Evolutionary conservation across 2,888 invertebrate species (phyloP).

Genomic region (Byasa hedistus): DNA sequence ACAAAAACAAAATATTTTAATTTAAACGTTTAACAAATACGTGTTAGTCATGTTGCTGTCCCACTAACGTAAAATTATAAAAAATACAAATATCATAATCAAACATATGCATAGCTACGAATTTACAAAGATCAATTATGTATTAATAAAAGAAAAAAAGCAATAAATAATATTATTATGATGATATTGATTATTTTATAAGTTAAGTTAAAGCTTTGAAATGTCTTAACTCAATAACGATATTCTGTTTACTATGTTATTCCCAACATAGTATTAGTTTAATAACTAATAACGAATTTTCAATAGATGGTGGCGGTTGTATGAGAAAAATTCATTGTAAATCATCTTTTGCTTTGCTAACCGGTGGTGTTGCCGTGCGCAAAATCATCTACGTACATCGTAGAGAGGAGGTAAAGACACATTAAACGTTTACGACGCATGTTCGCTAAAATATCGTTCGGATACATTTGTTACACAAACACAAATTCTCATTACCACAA

Average conservation of each 20-base stretch:
- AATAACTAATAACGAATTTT: slow-evolving; percentile 44
- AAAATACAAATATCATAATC: neutral
- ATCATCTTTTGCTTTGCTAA: slow-evolving; percentile 79
- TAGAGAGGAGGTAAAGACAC: slow-evolving; percentile 70
- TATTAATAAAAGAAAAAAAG: too few relatives aligned
- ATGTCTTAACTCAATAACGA: neutral
- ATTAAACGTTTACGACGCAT: slow-evolving; percentile 22
- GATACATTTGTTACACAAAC: slow-evolving; percentile 23
- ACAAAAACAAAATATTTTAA: neutral
- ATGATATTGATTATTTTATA: too few relatives aligned
- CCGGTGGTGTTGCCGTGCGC: slow-evolving; percentile 67
- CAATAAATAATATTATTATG: too few relatives aligned
- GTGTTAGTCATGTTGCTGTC: neutral
- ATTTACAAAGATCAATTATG: neutral
- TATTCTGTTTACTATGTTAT: slow-evolving; percentile 21
- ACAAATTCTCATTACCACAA: neutral
- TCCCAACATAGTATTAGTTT: slow-evolving; percentile 13
- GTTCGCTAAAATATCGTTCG: slow-evolving; percentile 16
- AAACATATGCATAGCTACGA: neutral
- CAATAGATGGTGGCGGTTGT: slow-evolving; percentile 79
- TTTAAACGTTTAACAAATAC: neutral
- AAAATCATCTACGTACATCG: slow-evolving; percentile 58
- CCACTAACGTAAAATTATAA: neutral
- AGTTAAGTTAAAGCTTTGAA: neutral
- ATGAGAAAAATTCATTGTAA: slow-evolving; percentile 78